Evolutionary conservation across 2,888 invertebrate species (phyloP).

Genomic region (Cantharis nigra): DNA sequence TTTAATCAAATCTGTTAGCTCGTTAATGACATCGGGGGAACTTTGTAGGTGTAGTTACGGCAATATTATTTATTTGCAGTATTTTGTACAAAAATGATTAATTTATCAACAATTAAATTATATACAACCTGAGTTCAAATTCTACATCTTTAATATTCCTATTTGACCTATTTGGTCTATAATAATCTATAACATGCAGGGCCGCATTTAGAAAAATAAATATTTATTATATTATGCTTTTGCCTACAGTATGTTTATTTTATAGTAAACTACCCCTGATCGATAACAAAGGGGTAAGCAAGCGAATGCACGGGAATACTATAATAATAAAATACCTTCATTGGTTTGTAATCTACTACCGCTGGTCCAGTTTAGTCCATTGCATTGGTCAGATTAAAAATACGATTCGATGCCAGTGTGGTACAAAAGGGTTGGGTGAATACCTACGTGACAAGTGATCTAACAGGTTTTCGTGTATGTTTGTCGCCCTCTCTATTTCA

Average conservation of each 20-base stretch:
- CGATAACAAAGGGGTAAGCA: background rate
- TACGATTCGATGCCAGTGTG: background rate
- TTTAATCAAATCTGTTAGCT: background rate
- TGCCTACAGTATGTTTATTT: background rate
- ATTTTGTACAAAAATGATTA: background rate
- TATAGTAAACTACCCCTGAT: background rate
- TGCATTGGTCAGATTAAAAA: slow-evolving; percentile 15
- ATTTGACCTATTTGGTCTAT: too few relatives aligned
- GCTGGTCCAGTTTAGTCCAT: background rate
- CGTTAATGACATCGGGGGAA: background rate
- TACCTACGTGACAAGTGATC: slow-evolving; percentile 29
- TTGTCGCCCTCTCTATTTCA: slow-evolving; percentile 22
- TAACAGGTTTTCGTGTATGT: slow-evolving; percentile 26
- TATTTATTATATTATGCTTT: background rate
- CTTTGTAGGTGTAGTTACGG: background rate
- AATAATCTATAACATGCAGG: too few relatives aligned
- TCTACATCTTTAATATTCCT: too few relatives aligned
- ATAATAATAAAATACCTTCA: background rate
- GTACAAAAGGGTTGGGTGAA: slow-evolving; percentile 8
- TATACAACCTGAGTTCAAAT: too few relatives aligned
- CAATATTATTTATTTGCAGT: background rate
- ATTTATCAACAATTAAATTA: background rate
- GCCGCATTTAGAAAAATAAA: too few relatives aligned
- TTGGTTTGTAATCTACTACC: background rate
- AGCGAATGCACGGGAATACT: background rate